Percentiles rank a stretch among this genome's conserved stretches.
These are phyloP conservation scores for Riptortus pedestris DNA, from an alignment of 1,140 invertebrate species.

Conservation along the genomic window DNA sequence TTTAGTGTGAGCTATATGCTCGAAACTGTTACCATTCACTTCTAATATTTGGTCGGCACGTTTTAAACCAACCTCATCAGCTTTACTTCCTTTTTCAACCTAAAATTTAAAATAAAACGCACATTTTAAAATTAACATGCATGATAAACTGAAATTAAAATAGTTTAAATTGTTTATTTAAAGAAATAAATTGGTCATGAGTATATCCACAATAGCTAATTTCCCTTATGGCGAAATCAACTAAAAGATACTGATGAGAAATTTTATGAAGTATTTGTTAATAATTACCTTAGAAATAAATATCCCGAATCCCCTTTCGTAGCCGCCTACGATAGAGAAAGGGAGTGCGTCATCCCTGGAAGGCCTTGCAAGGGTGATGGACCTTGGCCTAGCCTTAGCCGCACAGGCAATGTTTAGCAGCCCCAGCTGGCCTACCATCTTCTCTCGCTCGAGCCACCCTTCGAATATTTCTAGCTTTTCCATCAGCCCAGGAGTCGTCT, in stretches of 20 bases:
- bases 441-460: constrained; percentile 64
- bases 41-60: constrained; percentile 94
- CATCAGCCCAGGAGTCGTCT: constrained; percentile 91
- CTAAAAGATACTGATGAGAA: no score
- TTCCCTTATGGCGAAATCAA: no score
- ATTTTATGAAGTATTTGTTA: no score
- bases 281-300: constrained; percentile 76
- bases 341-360: constrained; percentile 84
- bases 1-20: constrained; percentile 76
- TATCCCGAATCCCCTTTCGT: constrained; percentile 80
- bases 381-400: constrained; percentile 84
- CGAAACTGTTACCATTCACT: constrained; percentile 93
- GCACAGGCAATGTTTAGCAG: constrained; percentile 93
- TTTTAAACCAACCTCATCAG: constrained; percentile 92
- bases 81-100: constrained; percentile 83
- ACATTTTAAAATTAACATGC: not conserved
- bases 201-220: no score
- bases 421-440: constrained; percentile 65
- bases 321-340: constrained; percentile 89
- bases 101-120: constrained; percentile 27
- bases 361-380: constrained; percentile 79
- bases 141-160: not conserved
- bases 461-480: constrained; percentile 93
- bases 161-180: not conserved
- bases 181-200: no score